These are phyloP conservation scores for Solenopsis fugax DNA, from an alignment of 1,140 invertebrate species.

Conservation along the genomic window DNA sequence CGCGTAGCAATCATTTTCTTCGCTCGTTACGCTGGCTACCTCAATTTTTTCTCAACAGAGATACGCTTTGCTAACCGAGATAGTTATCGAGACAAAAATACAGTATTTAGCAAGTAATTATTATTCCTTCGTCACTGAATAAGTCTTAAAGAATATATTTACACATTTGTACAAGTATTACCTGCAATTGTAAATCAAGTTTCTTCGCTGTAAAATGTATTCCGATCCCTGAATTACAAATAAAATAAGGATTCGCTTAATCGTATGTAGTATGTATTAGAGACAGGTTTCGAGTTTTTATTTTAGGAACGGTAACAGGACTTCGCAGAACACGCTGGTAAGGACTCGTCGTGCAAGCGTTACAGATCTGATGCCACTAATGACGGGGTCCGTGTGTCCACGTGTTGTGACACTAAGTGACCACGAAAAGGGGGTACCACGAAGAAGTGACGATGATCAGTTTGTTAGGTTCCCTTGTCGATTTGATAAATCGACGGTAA, in stretches of 20 bases:
- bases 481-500: conserved; percentile 68
- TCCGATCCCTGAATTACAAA: neutral
- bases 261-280: neutral
- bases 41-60: neutral
- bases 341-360: conserved; percentile 77
- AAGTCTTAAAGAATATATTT: neutral
- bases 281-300: conserved; percentile 62
- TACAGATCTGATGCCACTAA: conserved; percentile 78
- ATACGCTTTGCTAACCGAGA: conserved; percentile 15
- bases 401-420: conserved; percentile 75
- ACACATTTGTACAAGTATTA: neutral
- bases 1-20: conserved; percentile 41
- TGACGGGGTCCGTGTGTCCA: conserved; percentile 71
- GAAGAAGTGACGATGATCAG: conserved; percentile 71
- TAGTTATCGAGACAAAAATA: conserved; percentile 29
- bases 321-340: conserved; percentile 72
- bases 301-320: conserved; percentile 70
- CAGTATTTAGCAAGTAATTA: conserved; percentile 20
- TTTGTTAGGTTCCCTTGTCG: conserved; percentile 69
- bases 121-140: neutral
- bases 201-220: neutral
- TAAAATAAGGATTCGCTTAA: neutral
- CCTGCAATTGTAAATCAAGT: neutral
- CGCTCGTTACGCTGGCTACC: conserved; percentile 18
- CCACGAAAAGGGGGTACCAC: conserved; percentile 69